Base-by-base conservation (phyloP, 1,140 invertebrate species). In the Augochlora pura region DNA sequence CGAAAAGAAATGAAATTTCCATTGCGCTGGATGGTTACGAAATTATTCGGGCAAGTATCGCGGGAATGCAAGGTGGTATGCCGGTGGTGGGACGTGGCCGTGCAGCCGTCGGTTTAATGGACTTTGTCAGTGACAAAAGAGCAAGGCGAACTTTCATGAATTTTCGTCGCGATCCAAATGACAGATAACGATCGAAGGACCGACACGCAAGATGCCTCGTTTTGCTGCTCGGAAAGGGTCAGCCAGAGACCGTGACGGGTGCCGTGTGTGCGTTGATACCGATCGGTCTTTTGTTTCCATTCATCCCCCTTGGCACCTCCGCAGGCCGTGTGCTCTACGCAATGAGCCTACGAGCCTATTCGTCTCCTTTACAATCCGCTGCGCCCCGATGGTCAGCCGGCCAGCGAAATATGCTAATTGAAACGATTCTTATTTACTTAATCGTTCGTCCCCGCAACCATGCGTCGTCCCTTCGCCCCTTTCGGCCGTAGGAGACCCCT, bases 231-330 rank as follows among this genome's bases (percentile, higher is more conserved):
- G 70, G 63, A 75, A 80, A 82, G 70, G 76, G 69, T 72, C 84
- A 69, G 71, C 70, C 85, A 79, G 84, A 77, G 74, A 83, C 80
- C 88, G 87, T 89, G 87, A 89, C 87, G 80, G 69, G 82, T 76
- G 82, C 75, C 80, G 85, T 83, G 88, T 77, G 86, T 75, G 67
- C 84, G 79, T 59, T 79, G 87, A 91, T 91, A 91, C 82, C 69
- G 80, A 91, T 91, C 90, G 82, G 81, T 90, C 90, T 91, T 91
- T 91, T 91, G 89, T 91, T 90, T 91, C 87, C 89, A 87, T 91
- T 91, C 87, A 91, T 90, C 89, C 90, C 88, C 86, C 84, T 86
- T 90, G 83, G 83, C 89, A 89, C 89, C 87, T 90, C 79, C 79
- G 63, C 77, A 65, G 54, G n/a, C 81, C n/a, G n/a, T n/a, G 62